Base-by-base conservation (phyloP, 1,140 invertebrate species). In the Philotrypesis tridentata region DNA sequence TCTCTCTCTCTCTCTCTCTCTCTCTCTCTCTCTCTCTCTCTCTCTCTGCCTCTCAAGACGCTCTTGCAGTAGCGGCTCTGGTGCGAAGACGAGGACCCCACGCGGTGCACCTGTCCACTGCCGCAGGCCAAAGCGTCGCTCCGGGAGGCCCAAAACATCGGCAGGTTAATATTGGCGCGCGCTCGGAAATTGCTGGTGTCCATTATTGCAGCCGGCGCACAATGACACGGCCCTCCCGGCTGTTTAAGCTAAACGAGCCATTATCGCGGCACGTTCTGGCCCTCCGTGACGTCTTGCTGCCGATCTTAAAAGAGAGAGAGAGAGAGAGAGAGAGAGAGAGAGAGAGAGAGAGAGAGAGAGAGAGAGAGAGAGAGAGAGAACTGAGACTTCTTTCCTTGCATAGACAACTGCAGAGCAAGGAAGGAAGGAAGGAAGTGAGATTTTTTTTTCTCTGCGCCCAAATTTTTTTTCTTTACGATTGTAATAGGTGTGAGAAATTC, bases 241-340 rank as follows among this genome's bases (percentile, higher is more conserved):
- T 78, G 65, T 48, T 17, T 88, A 90, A 91, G 86, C 89, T 85
- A 83, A 85, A 82, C 83, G 79, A 68, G 25, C 86, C 14, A 90
- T 91, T 91, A 90, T 91, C 83, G 78, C 6, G 83, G 63, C 89
- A 90, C 89, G 90, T 88, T 86, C 85, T 29, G 68, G 74, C 73
- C 73, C 82, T 29, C 83, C 71, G 82, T 29, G 48, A 55, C 48
- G 48, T 55, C 48, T 55, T 55, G 17, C 48, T 55, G 48, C 17
- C 21, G 17, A 55, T 55, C 21, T 55, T n/a, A 17, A 5, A 55
- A 9, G 5, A 21, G 14, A 21, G 17, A 21, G 48, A 55, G 48
- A 55, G 21, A 55, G 21, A 55, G 40, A 5, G 40, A 5, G 21
- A 9, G 5, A 21, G 14, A 21, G 17, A 21, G 48, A 55, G 48